Evolutionary conservation across 2,888 invertebrate genomes (phyloP).

Genomic region (Macrosoma leucophasiata): DNA sequence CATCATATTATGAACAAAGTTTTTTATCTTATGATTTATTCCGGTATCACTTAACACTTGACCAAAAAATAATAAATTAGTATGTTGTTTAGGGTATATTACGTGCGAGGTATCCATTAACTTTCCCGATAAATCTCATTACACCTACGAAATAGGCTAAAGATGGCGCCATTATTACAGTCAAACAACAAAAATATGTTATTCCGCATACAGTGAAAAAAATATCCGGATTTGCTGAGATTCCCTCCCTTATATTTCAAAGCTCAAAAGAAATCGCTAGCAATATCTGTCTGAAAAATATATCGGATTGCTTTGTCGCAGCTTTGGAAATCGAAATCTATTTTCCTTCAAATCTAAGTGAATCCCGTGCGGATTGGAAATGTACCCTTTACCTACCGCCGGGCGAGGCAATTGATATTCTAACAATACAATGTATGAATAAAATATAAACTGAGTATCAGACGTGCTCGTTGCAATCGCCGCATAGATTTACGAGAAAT

Average conservation of each 20-base stretch:
- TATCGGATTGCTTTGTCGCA: constrained; percentile 77
- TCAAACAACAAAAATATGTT: constrained; percentile 16
- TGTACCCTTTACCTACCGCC: constrained; percentile 76
- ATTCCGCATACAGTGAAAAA: constrained; percentile 34
- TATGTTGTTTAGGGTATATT: too few relatives aligned
- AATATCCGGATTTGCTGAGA: constrained; percentile 59
- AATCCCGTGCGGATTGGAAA: constrained; percentile 76
- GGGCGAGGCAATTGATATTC: constrained; percentile 76
- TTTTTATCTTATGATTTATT: too few relatives aligned
- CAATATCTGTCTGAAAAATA: constrained; percentile 77
- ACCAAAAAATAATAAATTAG: too few relatives aligned
- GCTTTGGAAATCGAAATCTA: constrained; percentile 76
- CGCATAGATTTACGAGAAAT: constrained; percentile 53
- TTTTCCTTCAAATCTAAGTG: constrained; percentile 77
- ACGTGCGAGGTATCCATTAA: too few relatives aligned
- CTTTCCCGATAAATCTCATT: too few relatives aligned
- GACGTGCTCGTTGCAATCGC: constrained; percentile 58
- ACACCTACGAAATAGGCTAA: too few relatives aligned
- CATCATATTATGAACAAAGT: too few relatives aligned
- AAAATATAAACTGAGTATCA: constrained; percentile 74
- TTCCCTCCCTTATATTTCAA: constrained; percentile 73
- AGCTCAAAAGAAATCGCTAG: constrained; percentile 76
- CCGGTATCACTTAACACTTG: too few relatives aligned
- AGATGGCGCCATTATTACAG: too few relatives aligned
- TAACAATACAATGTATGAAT: constrained; percentile 76